A percentile compares a stretch with the other conserved stretches of the same genome.
Conservation (phyloP, 2,113 vertebrate species). For the Ursus arctos region DNA sequence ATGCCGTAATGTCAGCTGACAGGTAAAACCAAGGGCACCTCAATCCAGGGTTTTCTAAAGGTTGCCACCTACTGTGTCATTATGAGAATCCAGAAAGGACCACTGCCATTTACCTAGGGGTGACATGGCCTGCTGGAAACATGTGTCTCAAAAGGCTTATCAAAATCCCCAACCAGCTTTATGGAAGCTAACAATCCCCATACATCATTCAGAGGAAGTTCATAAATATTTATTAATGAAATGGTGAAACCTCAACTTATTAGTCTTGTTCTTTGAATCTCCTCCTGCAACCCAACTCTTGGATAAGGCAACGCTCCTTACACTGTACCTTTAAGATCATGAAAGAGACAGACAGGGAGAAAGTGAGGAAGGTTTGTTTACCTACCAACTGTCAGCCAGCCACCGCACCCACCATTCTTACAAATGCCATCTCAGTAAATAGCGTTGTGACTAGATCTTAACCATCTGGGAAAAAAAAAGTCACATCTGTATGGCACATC, state of each 20-base stretch:
- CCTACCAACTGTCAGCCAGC: background rate
- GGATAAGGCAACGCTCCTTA: background rate
- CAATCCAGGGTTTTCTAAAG: background rate
- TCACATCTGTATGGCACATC: background rate
- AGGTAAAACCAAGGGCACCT: background rate
- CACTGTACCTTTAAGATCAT: background rate
- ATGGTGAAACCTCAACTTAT: background rate
- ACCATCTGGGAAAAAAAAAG: background rate
- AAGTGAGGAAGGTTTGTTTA: background rate
- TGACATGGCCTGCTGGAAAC: background rate
- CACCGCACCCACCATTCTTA: background rate
- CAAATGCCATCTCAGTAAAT: background rate
- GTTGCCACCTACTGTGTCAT: background rate
- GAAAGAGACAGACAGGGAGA: background rate
- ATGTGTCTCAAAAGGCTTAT: background rate
- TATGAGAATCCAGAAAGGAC: background rate
- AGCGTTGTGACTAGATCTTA: background rate
- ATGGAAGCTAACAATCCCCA: background rate
- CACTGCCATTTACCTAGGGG: background rate
- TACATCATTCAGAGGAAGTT: background rate
- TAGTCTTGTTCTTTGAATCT: background rate
- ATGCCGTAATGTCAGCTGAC: background rate
- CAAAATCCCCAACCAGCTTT: background rate
- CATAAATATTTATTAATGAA: background rate
- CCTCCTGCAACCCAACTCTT: background rate